phyloP scores from a whole-genome alignment of 2,888 invertebrate species.

The Pollenia angustigena region DNA sequence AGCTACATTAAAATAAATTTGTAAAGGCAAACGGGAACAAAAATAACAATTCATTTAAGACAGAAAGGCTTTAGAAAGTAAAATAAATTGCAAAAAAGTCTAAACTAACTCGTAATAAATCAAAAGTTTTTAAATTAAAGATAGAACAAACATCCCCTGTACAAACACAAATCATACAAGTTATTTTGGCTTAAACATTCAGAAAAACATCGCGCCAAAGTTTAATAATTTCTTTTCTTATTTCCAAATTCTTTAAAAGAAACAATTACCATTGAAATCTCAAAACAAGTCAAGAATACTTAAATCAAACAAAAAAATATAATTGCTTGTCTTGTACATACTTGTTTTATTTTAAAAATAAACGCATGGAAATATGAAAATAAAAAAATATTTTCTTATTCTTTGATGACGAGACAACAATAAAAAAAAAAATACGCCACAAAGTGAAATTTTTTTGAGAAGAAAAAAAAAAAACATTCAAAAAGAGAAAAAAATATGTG shows the following conservation, averaged over 20 bases:
- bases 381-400: background rate
- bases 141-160: background rate
- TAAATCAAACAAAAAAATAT: background rate
- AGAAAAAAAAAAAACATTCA: background rate
- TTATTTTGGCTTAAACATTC: background rate
- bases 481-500: conserved; percentile 23
- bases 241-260: background rate
- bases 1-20: no score
- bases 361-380: conserved; percentile 46
- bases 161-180: background rate
- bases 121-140: conserved; percentile 24
- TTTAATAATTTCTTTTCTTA: background rate
- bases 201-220: background rate
- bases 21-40: background rate
- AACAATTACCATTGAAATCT: conserved; percentile 15
- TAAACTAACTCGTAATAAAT: conserved; percentile 25
- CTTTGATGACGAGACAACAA: conserved; percentile 33
- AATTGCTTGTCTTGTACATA: conserved; percentile 11
- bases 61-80: background rate
- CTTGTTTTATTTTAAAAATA: conserved; percentile 35
- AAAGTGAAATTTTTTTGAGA: conserved; percentile 14
- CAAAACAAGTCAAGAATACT: background rate
- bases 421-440: conserved; percentile 24
- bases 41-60: conserved; percentile 2
- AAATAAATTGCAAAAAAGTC: conserved; percentile 21